Conservation (phyloP, 2,888 invertebrate species). For the Sylvicola fuscatus region DNA sequence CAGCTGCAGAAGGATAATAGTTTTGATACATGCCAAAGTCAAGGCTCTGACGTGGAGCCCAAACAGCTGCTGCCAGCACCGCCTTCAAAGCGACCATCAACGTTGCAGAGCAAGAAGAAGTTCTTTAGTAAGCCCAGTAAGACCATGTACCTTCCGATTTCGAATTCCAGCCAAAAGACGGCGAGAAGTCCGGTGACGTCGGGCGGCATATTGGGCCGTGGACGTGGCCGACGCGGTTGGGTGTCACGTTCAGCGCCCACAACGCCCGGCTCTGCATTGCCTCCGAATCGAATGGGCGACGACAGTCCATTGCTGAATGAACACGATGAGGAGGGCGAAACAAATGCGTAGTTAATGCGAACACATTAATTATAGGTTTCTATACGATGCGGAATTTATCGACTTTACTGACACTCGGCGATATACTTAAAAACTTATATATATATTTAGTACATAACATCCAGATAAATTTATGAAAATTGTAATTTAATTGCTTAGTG, state of each 20-base stretch:
- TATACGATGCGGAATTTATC: no score
- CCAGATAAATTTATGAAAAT: not conserved
- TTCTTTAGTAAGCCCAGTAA: conserved; percentile 36
- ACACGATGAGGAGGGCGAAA: conserved; percentile 29
- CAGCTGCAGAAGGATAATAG: conserved; percentile 34
- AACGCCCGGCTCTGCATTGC: conserved; percentile 44
- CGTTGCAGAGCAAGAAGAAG: conserved; percentile 23
- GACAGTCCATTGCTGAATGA: conserved; percentile 40
- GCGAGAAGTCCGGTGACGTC: conserved; percentile 21
- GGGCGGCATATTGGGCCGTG: conserved; percentile 18
- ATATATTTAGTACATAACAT: not conserved
- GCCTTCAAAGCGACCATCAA: conserved; percentile 14
- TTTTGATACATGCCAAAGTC: conserved; percentile 3
- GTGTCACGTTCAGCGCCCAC: conserved; percentile 61
- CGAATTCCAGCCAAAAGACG: conserved; percentile 10
- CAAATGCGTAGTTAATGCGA: conserved; percentile 3
- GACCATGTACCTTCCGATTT: conserved; percentile 46
- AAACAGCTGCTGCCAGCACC: conserved; percentile 13
- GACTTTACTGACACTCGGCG: no score
- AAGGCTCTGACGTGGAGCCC: conserved; percentile 10
- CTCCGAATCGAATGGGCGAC: conserved; percentile 42
- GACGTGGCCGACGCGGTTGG: conserved; percentile 32
- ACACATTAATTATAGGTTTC: no score
- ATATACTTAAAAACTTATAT: not conserved
- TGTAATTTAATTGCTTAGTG: no score